A percentile compares a stretch with the other conserved stretches of the same genome.
phyloP scores from a whole-genome alignment of 2,888 invertebrate genomes.

The Agrochola litura region DNA sequence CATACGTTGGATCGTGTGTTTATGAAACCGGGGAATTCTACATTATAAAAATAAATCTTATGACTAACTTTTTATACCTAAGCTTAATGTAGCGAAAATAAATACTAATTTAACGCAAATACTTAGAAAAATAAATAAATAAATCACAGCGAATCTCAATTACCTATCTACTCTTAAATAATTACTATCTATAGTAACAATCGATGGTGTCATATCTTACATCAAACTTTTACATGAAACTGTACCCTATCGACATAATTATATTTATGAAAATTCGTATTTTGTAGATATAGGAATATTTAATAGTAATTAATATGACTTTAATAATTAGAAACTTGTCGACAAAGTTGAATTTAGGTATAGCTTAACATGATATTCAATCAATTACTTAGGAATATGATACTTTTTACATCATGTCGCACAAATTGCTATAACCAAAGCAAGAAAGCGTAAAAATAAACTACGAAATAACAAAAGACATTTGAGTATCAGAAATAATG shows the following conservation, averaged over 20 bases:
- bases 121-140: conserved; percentile 72
- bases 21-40: conserved; percentile 80
- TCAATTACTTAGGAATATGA: conserved; percentile 41
- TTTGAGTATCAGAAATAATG: conserved; percentile 20
- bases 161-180: conserved; percentile 77
- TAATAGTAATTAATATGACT: conserved; percentile 60
- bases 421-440: conserved; percentile 1
- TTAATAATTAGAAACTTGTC: conserved; percentile 52
- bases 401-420: conserved; percentile 41
- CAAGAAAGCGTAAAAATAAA: background rate
- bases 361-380: conserved; percentile 47
- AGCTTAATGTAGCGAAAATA: conserved; percentile 67
- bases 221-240: conserved; percentile 64
- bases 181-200: conserved; percentile 74
- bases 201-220: conserved; percentile 78
- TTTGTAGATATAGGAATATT: conserved; percentile 71
- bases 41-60: conserved; percentile 86
- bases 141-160: conserved; percentile 84
- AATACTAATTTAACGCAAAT: conserved; percentile 65
- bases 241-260: conserved; percentile 63
- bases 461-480: background rate
- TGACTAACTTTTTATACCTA: conserved; percentile 64
- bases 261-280: conserved; percentile 77
- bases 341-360: conserved; percentile 51
- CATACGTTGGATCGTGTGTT: conserved; percentile 76